Percentiles rank a stretch among this genome's conserved stretches.
These are phyloP conservation scores for Riparia riparia DNA, from an alignment of 2,113 vertebrate species.

Conservation along the genomic window DNA sequence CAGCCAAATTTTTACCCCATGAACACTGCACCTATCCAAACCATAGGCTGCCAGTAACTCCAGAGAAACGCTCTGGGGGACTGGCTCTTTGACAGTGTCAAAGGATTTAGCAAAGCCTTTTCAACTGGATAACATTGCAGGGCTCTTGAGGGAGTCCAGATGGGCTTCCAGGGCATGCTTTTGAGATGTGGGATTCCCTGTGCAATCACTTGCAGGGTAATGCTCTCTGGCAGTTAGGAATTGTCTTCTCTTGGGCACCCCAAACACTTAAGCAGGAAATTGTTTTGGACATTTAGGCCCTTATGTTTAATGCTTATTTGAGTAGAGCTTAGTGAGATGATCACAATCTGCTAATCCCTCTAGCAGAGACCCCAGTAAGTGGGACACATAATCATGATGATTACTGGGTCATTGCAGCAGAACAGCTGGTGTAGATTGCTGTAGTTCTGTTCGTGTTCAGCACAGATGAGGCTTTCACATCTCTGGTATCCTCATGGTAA, in stretches of 20 bases:
- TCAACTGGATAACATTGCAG: not conserved
- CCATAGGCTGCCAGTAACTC: not conserved
- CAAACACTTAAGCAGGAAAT: not conserved
- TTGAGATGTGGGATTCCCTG: not conserved
- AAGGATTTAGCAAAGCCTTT: not conserved
- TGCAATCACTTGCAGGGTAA: not conserved
- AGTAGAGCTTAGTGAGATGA: constrained; percentile 16
- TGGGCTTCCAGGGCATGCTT: not conserved
- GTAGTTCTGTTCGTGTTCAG: not conserved
- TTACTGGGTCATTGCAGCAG: constrained; percentile 29
- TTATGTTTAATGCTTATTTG: not conserved
- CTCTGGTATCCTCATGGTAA: not conserved
- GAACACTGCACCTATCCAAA: not conserved
- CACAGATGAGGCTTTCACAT: not conserved
- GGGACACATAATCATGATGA: constrained; percentile 14
- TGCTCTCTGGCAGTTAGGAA: not conserved
- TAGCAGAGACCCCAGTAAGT: constrained; percentile 3
- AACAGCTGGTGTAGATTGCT: constrained; percentile 24
- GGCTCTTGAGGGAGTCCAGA: not conserved
- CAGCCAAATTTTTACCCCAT: not conserved
- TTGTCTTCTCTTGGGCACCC: not conserved
- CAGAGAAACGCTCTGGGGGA: not conserved
- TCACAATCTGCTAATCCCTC: constrained; percentile 7
- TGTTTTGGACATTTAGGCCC: not conserved
- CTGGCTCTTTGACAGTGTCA: not conserved